Evolutionary conservation across 2,888 invertebrate genomes (phyloP), one percentile per base, ranked within the genome.

Genomic region (Steinernema hermaphroditum): DNA sequence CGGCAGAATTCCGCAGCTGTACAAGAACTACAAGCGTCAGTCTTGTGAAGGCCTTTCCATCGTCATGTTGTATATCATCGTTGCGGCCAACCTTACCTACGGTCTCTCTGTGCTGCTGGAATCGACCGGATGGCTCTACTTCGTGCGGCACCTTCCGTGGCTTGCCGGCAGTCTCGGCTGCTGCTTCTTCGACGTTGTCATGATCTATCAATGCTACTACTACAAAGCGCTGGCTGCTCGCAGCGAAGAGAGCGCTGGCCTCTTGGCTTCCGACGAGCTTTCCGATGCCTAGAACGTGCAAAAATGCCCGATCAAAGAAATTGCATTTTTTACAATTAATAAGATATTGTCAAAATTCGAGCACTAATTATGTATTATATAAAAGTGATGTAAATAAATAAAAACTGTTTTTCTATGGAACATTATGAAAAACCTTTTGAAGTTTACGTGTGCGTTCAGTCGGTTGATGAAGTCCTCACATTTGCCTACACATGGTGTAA

Each of bases 91-190:
- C 70, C 75, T 85, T 54, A 86, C 87, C 0, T 88, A 88, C 76
- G 88, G 88, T 1, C 62, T 87, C 34, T 87, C 88, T 4, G 88
- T 85, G 37, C 75, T 85, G 2, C 74, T 86, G 70, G 85, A 84
- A 19, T 80, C 84, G 8, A 85, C 83, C 9, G 82, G 83, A 19
- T 83, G 83, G 82, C 68, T 82, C 24, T 85, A 86, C 76, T 72
- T 85, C 50, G 43, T 78, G 43, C 84, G 86, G 46, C 88, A 88
- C 77, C 80, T 87, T 27, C 88, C 88, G 0, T 88, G 88, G 88
- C 78, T 88, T 41, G 83, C 87, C 9, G 88, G 88, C 19, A 87
- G 87, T 79, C 82, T 88, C 2, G 88, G 88, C 32, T 87, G 88
- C 75, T 86, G 88, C 73, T 77, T 83, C 43, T 86, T 88, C 72